These are phyloP conservation scores for Oncorhynchus mykiss DNA, from an alignment of 2,113 vertebrate genomes.

Conservation along the genomic window DNA sequence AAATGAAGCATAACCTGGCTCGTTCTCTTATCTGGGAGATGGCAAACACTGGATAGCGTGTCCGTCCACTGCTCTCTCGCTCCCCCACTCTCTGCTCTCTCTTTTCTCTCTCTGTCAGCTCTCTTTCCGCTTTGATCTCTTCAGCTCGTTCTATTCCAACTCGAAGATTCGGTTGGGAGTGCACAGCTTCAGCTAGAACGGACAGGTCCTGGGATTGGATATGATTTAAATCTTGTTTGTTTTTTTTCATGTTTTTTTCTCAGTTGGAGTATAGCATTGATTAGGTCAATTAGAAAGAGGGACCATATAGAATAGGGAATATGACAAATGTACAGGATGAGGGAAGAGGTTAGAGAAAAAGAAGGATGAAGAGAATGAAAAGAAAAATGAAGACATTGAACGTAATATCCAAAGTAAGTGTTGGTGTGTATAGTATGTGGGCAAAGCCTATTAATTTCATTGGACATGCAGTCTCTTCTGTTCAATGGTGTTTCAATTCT, in stretches of 20 bases:
- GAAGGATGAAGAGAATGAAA: background rate
- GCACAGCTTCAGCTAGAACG: conserved; percentile 26
- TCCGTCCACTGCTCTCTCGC: background rate
- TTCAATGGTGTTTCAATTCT: conserved; percentile 55
- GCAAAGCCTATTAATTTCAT: conserved; percentile 30
- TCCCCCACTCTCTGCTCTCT: conserved; percentile 2
- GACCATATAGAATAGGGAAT: conserved; percentile 25
- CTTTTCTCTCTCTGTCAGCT: background rate
- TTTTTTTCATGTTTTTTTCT: conserved; percentile 20
- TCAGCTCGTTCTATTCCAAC: conserved; percentile 53
- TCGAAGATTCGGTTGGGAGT: conserved; percentile 35
- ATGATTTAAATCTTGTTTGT: conserved; percentile 47
- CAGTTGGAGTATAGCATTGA: conserved; percentile 36
- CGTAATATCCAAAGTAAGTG: background rate
- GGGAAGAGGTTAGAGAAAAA: background rate
- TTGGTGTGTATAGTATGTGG: conserved; percentile 5
- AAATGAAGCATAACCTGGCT: background rate
- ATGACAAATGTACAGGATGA: background rate
- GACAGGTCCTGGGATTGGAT: conserved; percentile 25
- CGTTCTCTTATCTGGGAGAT: background rate
- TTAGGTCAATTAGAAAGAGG: conserved; percentile 46
- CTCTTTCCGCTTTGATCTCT: conserved; percentile 13
- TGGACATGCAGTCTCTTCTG: conserved; percentile 19
- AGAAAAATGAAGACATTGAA: background rate
- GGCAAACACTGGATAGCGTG: background rate